A percentile compares a stretch with the other conserved stretches of the same genome.
phyloP scores from a whole-genome alignment of 2,797 vertebrate species.

The Chelidonichthys spinosus region DNA sequence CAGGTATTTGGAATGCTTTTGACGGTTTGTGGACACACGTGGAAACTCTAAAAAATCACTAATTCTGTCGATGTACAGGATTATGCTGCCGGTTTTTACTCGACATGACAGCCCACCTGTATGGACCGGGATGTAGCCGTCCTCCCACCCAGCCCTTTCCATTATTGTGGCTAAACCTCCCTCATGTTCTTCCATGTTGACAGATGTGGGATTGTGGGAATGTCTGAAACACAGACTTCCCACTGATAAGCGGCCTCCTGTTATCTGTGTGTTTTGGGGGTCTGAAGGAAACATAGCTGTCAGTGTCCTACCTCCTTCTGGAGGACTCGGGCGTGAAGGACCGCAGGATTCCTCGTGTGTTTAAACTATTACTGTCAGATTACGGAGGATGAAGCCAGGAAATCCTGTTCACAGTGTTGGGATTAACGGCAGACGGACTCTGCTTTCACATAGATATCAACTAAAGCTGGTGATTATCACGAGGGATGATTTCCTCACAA shows the following conservation, averaged over 20 bases:
- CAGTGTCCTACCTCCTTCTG: not conserved
- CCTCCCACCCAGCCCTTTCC: not conserved
- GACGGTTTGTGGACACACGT: not conserved
- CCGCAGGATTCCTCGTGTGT: conserved; percentile 12
- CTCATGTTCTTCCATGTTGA: conserved; percentile 19
- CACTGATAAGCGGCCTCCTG: conserved; percentile 58
- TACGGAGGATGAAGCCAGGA: conserved; percentile 33
- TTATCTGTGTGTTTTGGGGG: conserved; percentile 51
- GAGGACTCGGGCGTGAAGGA: conserved; percentile 19
- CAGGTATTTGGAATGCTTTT: not conserved
- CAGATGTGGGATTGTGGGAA: conserved; percentile 62
- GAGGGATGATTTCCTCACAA: conserved; percentile 15
- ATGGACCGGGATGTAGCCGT: not conserved
- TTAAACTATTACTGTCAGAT: conserved; percentile 42
- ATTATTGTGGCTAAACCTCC: conserved; percentile 4
- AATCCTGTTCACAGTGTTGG: conserved; percentile 36
- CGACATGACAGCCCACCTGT: not conserved
- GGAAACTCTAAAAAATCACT: conserved; percentile 17
- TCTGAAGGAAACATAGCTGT: conserved; percentile 30
- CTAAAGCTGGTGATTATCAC: conserved; percentile 36
- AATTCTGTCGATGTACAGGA: not conserved
- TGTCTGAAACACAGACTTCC: conserved; percentile 57
- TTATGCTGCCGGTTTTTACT: not conserved
- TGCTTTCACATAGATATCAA: conserved; percentile 32
- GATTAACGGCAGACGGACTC: conserved; percentile 42